A percentile compares a stretch with the other conserved stretches of the same genome.
These are phyloP conservation scores for Thecophora atra DNA, from an alignment of 2,888 invertebrate species.

Conservation along the genomic window DNA sequence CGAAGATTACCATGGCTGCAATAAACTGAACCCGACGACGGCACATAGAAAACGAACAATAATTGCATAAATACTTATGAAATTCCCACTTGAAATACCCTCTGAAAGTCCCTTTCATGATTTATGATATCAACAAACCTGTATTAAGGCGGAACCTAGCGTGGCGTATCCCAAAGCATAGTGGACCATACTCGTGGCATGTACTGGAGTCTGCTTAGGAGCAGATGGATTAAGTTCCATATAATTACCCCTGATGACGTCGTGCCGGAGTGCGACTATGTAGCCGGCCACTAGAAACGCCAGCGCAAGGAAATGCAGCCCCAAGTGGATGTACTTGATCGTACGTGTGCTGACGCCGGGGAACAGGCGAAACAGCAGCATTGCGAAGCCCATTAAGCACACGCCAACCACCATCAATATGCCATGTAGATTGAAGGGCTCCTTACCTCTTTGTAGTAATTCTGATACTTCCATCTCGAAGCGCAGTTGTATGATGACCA, in stretches of 20 bases:
- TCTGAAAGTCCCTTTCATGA: not conserved
- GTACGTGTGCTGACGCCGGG: slow-evolving; percentile 28
- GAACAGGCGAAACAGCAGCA: slow-evolving; percentile 33
- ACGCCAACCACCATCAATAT: not conserved
- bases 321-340: slow-evolving; percentile 38
- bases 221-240: too few relatives aligned
- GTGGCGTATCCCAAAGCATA: slow-evolving; percentile 11
- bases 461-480: not conserved
- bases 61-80: not conserved
- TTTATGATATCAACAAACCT: slow-evolving; percentile 7
- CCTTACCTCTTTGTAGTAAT: not conserved
- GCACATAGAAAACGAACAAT: not conserved
- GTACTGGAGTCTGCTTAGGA: too few relatives aligned
- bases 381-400: slow-evolving; percentile 12
- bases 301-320: slow-evolving; percentile 8
- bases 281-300: slow-evolving; percentile 19
- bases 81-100: not conserved
- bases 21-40: slow-evolving; percentile 2
- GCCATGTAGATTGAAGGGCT: not conserved
- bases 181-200: not conserved
- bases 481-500: not conserved
- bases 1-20: slow-evolving; percentile 31
- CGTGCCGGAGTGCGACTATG: not conserved
- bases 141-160: not conserved
- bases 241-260: too few relatives aligned